These are phyloP conservation scores for Mamestra configurata DNA, from an alignment of 1,140 invertebrate species.

Conservation along the genomic window DNA sequence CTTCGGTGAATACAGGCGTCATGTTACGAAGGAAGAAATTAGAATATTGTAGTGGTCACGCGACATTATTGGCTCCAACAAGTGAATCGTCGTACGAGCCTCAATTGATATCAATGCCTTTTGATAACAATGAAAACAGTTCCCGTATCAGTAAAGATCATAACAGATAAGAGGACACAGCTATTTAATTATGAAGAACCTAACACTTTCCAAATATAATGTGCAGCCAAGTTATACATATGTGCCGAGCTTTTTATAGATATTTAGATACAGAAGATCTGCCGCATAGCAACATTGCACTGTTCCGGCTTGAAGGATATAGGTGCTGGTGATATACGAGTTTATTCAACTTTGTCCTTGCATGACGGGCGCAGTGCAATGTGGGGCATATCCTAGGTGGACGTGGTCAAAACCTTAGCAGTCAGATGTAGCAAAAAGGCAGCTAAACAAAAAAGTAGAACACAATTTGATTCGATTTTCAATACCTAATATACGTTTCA, in stretches of 20 bases:
- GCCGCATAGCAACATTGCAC: background rate
- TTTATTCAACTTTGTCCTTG: background rate
- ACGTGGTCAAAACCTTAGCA: background rate
- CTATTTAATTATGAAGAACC: background rate
- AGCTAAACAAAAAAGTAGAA: background rate
- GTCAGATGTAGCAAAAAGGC: background rate
- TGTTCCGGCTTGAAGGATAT: background rate
- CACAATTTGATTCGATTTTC: no score
- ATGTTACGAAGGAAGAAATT: background rate
- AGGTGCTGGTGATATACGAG: background rate
- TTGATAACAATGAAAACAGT: conserved; percentile 10
- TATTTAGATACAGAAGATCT: background rate
- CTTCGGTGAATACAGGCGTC: no score
- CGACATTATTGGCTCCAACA: conserved; percentile 22
- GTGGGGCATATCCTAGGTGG: background rate
- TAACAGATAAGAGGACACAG: background rate
- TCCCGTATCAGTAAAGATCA: background rate
- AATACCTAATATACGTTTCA: no score
- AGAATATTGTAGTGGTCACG: conserved; percentile 20
- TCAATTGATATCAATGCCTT: conserved; percentile 30
- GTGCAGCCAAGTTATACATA: no score
- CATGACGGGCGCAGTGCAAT: background rate
- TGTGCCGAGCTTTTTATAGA: no score
- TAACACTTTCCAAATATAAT: background rate
- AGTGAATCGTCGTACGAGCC: conserved; percentile 35